Evolutionary conservation across 1,140 invertebrate genomes (phyloP).

Genomic region (Sinella curviseta): DNA sequence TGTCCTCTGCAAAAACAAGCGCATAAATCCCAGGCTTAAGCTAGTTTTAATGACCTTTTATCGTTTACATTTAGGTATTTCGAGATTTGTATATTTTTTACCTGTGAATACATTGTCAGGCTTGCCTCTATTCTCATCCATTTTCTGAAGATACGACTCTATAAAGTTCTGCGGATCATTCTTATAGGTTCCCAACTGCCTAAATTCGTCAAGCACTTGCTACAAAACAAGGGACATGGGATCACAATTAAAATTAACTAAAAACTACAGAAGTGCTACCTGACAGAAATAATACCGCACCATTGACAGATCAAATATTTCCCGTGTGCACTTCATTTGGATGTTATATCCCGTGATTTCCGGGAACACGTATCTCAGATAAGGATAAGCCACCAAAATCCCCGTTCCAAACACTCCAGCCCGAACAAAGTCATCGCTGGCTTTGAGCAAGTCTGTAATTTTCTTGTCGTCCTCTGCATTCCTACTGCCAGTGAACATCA

Average conservation of each 20-base stretch:
- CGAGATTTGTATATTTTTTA: too few relatives aligned
- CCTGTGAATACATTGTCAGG: conserved; percentile 31
- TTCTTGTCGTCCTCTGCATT: conserved; percentile 20
- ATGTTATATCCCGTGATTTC: conserved; percentile 71
- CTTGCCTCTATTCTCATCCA: background rate
- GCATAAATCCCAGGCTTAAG: too few relatives aligned
- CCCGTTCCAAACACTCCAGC: conserved; percentile 20
- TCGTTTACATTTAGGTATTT: too few relatives aligned
- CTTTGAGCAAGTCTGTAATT: background rate
- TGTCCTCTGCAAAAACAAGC: conserved; percentile 32
- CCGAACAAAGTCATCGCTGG: conserved; percentile 7
- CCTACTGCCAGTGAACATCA: conserved; percentile 24
- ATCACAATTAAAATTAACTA: background rate
- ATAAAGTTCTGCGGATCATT: conserved; percentile 6
- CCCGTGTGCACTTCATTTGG: conserved; percentile 16
- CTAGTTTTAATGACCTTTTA: too few relatives aligned
- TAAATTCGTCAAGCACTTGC: background rate
- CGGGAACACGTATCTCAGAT: conserved; percentile 71
- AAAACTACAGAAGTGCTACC: background rate
- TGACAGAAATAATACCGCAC: too few relatives aligned
- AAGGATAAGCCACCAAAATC: conserved; percentile 55
- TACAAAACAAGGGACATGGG: background rate
- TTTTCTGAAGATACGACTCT: conserved; percentile 10
- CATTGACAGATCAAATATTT: conserved; percentile 57
- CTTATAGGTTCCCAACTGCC: background rate